These are phyloP conservation scores for Phortica magna DNA, from an alignment of 2,888 invertebrate species.

Conservation along the genomic window DNA sequence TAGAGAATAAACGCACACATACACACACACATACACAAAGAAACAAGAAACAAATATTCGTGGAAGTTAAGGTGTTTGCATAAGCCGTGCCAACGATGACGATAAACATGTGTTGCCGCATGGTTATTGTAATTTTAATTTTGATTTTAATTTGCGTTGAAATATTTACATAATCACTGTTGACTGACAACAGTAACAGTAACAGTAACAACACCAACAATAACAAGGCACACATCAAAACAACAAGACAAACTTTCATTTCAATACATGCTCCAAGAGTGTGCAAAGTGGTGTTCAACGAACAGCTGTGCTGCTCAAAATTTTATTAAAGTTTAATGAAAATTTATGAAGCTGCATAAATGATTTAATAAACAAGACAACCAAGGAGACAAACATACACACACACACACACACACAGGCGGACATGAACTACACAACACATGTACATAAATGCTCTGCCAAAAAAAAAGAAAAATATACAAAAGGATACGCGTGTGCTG, in stretches of 20 bases:
- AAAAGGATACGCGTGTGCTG: conserved; percentile 27
- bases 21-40: too few relatives aligned
- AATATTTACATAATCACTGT: conserved; percentile 76
- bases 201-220: conserved; percentile 34
- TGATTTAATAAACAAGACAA: conserved; percentile 64
- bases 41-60: too few relatives aligned
- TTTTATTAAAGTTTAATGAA: conserved; percentile 71
- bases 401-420: conserved; percentile 30
- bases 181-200: conserved; percentile 66
- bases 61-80: neutral
- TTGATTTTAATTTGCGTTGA: conserved; percentile 75
- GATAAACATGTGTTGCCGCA: conserved; percentile 59
- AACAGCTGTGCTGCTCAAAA: conserved; percentile 41
- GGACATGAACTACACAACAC: neutral
- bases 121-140: conserved; percentile 74
- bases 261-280: neutral
- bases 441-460: too few relatives aligned
- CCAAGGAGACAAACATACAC: conserved; percentile 40
- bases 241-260: conserved; percentile 9
- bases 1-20: neutral
- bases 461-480: conserved; percentile 37
- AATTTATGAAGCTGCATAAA: conserved; percentile 73
- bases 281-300: conserved; percentile 7
- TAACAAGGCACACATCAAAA: conserved; percentile 9
- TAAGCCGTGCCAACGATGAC: neutral